phyloP scores from a whole-genome alignment of 2,113 vertebrate genomes.

The Pantherophis guttatus region DNA sequence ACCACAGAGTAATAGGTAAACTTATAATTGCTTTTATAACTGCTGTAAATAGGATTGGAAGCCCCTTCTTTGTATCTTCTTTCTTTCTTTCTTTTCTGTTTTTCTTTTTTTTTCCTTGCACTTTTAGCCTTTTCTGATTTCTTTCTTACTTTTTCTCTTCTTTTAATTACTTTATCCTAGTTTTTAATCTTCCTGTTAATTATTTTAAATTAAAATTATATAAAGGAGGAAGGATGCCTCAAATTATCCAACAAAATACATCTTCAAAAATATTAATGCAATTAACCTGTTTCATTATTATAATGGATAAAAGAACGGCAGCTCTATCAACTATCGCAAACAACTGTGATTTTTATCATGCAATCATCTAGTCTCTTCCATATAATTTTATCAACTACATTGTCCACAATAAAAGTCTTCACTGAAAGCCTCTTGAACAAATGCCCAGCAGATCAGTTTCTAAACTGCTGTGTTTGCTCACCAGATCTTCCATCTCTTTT shows the following conservation, averaged over 20 bases:
- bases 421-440: neutral
- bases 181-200: neutral
- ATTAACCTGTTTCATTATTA: neutral
- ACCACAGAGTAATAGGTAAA: neutral
- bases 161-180: neutral
- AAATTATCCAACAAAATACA: neutral
- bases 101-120: neutral
- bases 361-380: neutral
- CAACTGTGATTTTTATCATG: neutral
- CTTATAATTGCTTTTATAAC: neutral
- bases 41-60: neutral
- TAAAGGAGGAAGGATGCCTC: neutral
- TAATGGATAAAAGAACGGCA: neutral
- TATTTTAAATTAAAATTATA: neutral
- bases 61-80: neutral
- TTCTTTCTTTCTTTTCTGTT: neutral
- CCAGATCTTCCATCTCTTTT: neutral
- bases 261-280: neutral
- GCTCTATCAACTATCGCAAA: neutral
- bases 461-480: neutral
- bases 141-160: neutral
- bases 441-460: neutral
- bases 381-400: neutral
- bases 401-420: neutral
- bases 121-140: neutral